These are phyloP conservation scores for Platorchestia sp. DNA, from an alignment of 1,140 invertebrate species.

Conservation along the genomic window DNA sequence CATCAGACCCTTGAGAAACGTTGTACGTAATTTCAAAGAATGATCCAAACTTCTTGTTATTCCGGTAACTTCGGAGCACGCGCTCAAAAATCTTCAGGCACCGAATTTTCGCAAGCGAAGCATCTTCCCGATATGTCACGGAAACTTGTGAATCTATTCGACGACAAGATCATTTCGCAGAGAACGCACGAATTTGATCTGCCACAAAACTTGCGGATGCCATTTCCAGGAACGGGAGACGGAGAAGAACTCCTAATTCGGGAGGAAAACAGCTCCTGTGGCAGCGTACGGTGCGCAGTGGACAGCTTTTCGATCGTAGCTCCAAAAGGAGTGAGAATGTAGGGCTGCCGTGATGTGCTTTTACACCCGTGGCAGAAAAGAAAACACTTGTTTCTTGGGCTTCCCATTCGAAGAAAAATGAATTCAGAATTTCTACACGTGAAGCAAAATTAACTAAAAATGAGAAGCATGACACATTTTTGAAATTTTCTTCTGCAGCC, in stretches of 20 bases:
- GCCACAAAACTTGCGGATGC: slow-evolving; percentile 41
- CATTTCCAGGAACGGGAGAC: slow-evolving; percentile 14
- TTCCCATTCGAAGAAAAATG: background rate
- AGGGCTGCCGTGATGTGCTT: background rate
- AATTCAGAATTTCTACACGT: background rate
- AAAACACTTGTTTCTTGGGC: background rate
- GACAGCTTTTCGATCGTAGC: background rate
- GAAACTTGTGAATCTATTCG: slow-evolving; percentile 20
- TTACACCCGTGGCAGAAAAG: background rate
- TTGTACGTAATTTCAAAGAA: background rate
- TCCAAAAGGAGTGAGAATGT: background rate
- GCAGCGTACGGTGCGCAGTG: background rate
- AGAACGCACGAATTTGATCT: slow-evolving; percentile 20
- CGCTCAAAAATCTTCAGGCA: background rate
- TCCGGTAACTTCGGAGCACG: background rate
- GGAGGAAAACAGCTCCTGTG: slow-evolving; percentile 16
- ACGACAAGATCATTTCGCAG: slow-evolving; percentile 39
- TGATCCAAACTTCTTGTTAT: background rate
- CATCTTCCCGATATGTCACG: slow-evolving; percentile 24
- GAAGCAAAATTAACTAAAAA: too few species aligned
- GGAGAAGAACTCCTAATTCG: slow-evolving; percentile 22
- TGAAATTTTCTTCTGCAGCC: too few species aligned
- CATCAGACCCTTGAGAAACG: background rate
- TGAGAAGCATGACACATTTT: too few species aligned
- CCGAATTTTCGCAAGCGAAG: background rate